Evolutionary conservation across 2,888 invertebrate species (phyloP), one percentile per base, ranked within the genome.

Genomic region (Bellardia bayeri): DNA sequence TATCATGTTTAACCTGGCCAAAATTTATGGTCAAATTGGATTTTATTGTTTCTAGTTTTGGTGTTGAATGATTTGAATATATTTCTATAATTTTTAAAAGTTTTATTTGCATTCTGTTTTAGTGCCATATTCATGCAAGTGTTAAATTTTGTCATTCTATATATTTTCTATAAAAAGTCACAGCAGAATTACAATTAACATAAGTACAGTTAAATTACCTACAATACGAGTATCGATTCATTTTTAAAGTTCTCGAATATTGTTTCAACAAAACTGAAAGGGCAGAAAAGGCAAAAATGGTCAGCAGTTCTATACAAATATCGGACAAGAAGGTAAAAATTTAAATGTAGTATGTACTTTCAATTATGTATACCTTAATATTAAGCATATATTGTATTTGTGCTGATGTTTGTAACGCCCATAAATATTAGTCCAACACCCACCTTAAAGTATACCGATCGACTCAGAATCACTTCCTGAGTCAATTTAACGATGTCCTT

Each of bases 291-390:
- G 56, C 6, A 54, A 5, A 13, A 82, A 91, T 91, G 91, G 91
- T 91, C 79, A 90, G 91, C 90, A 90, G 89, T 81, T 90, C 91
- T 37, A 83, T 91, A 83, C 90, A 90, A 85, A 90, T 91, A 88
- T 89, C 90, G 74, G 89, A 91, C 49, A 90, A 90, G 80, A 88
- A 89, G 90, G 91, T 91, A 89, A 90, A 90, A 61, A 63, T 0
- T 4, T 37, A 4, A 37, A 37, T 37, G 6, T 6, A 37, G 4
- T 37, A n/a, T n/a, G n/a, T n/a, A 37, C 1, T 6, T 37, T 37
- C 6, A 37, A 37, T 23, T 23, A 23, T 23, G 23, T 23, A 23
- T 23, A 23, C 23, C 23, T 23, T 23, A 23, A 23, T 23, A 23
- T 23, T 23, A 23, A 23, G 23, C n/a, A n/a, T n/a, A n/a, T n/a